Base-by-base conservation (phyloP, 2,797 vertebrate genomes). In the Periparus ater region DNA sequence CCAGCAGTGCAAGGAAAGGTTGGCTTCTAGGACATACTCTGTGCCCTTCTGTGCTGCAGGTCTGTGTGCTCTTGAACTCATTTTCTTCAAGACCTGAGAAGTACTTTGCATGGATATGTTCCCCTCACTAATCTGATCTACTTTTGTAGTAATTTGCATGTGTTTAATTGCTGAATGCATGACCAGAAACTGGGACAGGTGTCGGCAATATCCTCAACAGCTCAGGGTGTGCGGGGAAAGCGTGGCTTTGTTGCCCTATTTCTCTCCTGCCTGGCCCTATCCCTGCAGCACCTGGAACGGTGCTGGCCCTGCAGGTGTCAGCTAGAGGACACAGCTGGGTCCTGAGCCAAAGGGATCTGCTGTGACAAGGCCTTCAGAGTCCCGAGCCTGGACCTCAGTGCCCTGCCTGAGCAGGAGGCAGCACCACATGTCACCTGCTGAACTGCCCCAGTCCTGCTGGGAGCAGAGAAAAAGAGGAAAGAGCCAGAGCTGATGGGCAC, bases 71-170 rank as follows among this genome's bases (percentile, higher is more conserved):
- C 89, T 94, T 95, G 92, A 94, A 88, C 94, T 92, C 65, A 47
- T 91, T 96, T 94, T 51, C 65, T 84, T 82, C 34, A 76, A 67
- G 50, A 71, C 40, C 68, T 16, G 67, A 92, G 76, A 88, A 91
- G 17, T 63, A 77, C 36, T 87, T 95, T 88, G 53, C 61, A 73
- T 87, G 40, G 66, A 85, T 73, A 55, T 45, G 23, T 83, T 90
- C 68, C 57, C 73, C 50, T 93, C 80, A 62, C 71, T 77, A 92
- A 88, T 95, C 67, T 96, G 91, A 94, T 93, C 96, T 94, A 95
- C 72, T 96, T 96, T 96, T 55, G 18, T 42, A 81, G 77, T 84
- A 95, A 96, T 96, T 96, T 94, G 77, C 91, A 93, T 85, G 77
- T 71, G 48, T 93, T 95, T 97, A 96, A 97, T 95, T 96, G 92